Percentiles rank a stretch among this genome's conserved stretches.
These are phyloP conservation scores for Xestoiulus laeticollis DNA, from an alignment of 2,888 invertebrate species.

Conservation along the genomic window DNA sequence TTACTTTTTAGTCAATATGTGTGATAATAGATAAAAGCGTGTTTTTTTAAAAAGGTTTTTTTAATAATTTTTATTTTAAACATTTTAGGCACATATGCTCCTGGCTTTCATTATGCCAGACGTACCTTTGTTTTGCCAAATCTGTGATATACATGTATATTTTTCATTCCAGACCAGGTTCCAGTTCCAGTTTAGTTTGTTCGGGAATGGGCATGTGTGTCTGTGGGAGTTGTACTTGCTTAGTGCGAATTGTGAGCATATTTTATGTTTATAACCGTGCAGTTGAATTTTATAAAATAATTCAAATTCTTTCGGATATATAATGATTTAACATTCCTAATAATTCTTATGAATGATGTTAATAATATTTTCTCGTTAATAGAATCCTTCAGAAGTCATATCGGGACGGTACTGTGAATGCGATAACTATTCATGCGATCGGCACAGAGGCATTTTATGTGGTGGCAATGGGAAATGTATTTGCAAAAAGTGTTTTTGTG, in stretches of 20 bases:
- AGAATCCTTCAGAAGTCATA: constrained; percentile 63
- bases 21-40: no score
- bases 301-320: no score
- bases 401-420: constrained; percentile 68
- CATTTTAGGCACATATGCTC: no score
- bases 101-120: no score
- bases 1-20: no score
- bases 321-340: no score
- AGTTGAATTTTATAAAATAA: no score
- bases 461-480: constrained; percentile 79
- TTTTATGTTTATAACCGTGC: no score
- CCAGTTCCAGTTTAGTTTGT: constrained; percentile 48
- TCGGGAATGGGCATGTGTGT: constrained; percentile 56
- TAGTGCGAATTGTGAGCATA: constrained; percentile 38
- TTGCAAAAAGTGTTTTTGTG: constrained; percentile 89
- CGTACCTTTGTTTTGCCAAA: neutral
- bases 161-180: neutral
- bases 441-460: constrained; percentile 65
- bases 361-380: neutral
- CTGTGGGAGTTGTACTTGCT: constrained; percentile 54
- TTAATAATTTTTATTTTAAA: no score
- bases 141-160: neutral
- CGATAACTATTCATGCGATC: constrained; percentile 68
- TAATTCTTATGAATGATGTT: no score
- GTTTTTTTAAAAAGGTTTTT: no score